Conservation (phyloP, 2,113 vertebrate species). For the Stigmatopora nigra region DNA sequence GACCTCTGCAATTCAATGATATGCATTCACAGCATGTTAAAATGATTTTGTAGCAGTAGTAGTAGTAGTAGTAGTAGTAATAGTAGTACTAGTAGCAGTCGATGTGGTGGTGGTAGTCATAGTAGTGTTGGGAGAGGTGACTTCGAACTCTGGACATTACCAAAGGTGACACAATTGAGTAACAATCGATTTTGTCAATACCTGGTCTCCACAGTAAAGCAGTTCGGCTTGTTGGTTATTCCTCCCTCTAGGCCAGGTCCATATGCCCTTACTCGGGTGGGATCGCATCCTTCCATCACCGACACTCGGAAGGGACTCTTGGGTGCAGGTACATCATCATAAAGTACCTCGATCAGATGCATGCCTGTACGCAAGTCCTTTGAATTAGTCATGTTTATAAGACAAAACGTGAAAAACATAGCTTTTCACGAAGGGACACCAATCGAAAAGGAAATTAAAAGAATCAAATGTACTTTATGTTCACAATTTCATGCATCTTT, state of each 20-base stretch:
- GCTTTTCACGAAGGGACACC: constrained; percentile 25
- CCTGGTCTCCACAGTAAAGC: constrained; percentile 86
- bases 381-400: not conserved
- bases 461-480: not conserved
- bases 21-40: too few relatives aligned
- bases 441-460: not conserved
- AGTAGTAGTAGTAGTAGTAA: too few relatives aligned
- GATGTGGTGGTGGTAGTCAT: too few relatives aligned
- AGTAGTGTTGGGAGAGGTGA: too few relatives aligned
- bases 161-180: not conserved
- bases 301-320: constrained; percentile 89
- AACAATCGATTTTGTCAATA: constrained; percentile 18
- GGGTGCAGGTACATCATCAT: constrained; percentile 78
- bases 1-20: too few relatives aligned
- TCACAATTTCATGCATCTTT: constrained; percentile 7
- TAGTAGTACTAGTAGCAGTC: too few relatives aligned
- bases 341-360: constrained; percentile 85
- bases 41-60: too few relatives aligned
- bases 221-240: constrained; percentile 84
- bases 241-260: constrained; percentile 88
- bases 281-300: constrained; percentile 88
- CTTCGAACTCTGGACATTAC: not conserved
- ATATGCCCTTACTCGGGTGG: constrained; percentile 79
- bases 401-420: not conserved
- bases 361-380: constrained; percentile 66